Evolutionary conservation across 2,888 invertebrate species (phyloP).

Genomic region (Pherbina coryleti): DNA sequence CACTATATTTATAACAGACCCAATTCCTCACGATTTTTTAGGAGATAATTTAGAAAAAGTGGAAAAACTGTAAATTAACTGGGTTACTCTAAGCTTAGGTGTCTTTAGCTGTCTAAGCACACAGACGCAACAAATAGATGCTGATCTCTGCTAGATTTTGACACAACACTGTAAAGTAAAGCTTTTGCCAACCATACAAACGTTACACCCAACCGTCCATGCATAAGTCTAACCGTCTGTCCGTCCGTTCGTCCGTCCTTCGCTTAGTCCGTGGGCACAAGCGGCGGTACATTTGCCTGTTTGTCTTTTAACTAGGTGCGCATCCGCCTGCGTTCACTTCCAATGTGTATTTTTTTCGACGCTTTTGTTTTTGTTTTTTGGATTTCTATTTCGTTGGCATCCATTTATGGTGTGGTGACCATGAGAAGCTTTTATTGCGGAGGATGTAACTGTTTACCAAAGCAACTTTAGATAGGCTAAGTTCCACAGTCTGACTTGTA

Average conservation of each 20-base stretch:
- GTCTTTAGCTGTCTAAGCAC: too few relatives aligned
- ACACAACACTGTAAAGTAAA: not conserved
- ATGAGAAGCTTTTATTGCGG: conserved; percentile 60
- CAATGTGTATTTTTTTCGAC: conserved; percentile 50
- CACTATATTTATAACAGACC: not conserved
- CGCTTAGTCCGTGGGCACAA: not conserved
- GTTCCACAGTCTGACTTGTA: too few relatives aligned
- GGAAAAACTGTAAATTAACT: not conserved
- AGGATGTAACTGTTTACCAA: conserved; percentile 59
- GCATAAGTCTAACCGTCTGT: not conserved
- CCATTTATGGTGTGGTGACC: conserved; percentile 66
- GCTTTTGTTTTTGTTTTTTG: conserved; percentile 53
- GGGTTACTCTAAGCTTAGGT: too few relatives aligned
- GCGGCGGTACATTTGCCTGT: conserved; percentile 41
- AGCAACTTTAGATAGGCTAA: not conserved
- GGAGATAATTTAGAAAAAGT: not conserved
- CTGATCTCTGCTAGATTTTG: too few relatives aligned
- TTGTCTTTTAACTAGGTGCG: conserved; percentile 42
- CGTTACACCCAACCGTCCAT: not conserved
- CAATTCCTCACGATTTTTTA: not conserved
- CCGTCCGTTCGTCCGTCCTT: not conserved
- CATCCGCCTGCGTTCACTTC: conserved; percentile 20
- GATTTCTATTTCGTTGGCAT: conserved; percentile 64
- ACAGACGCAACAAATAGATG: too few relatives aligned
- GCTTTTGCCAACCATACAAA: not conserved